A percentile compares a stretch with the other conserved stretches of the same genome.
phyloP scores from a whole-genome alignment of 1,140 invertebrate species.

The Achroia grisella region DNA sequence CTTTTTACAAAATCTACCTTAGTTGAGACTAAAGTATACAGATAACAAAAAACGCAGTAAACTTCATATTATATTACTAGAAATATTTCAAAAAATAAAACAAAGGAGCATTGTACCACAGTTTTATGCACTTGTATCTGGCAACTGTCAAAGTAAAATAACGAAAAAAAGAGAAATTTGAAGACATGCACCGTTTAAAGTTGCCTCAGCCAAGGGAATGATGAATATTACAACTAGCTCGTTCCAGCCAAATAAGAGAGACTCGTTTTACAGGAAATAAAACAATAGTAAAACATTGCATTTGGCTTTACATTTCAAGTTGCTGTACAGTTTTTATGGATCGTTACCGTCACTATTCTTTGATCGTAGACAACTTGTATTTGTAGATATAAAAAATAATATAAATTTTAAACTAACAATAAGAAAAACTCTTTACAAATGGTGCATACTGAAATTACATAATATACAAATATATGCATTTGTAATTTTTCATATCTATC shows the following conservation, averaged over 20 bases:
- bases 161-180: conserved; percentile 45
- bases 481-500: too few relatives aligned
- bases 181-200: conserved; percentile 57
- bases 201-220: conserved; percentile 49
- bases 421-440: too few relatives aligned
- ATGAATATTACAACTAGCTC: conserved; percentile 60
- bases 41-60: too few relatives aligned
- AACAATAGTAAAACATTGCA: conserved; percentile 15
- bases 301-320: conserved; percentile 10
- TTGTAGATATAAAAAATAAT: too few relatives aligned
- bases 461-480: too few relatives aligned
- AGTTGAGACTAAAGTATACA: too few relatives aligned
- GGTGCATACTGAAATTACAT: too few relatives aligned
- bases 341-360: conserved; percentile 14
- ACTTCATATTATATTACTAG: too few relatives aligned
- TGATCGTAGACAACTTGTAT: not conserved
- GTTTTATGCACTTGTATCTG: conserved; percentile 22
- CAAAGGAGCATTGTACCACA: too few relatives aligned
- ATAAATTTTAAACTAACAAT: too few relatives aligned
- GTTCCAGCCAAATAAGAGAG: conserved; percentile 36
- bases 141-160: conserved; percentile 61
- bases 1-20: too few relatives aligned
- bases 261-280: conserved; percentile 12
- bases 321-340: conserved; percentile 17
- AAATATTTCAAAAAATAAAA: too few relatives aligned